phyloP scores from a whole-genome alignment of 2,888 invertebrate species.

The Pristionchus japonicus region DNA sequence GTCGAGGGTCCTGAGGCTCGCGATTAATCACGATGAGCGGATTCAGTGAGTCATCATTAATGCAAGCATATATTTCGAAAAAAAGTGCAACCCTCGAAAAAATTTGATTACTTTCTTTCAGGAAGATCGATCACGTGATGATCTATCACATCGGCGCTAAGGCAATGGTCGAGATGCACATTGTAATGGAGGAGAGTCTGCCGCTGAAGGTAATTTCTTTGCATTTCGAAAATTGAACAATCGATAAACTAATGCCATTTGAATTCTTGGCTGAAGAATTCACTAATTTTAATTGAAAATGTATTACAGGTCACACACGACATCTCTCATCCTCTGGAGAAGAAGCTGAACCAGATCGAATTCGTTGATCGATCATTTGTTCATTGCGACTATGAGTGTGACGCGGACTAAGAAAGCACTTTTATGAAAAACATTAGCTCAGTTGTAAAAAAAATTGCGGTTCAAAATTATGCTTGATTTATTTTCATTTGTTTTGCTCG shows the following conservation, averaged over 20 bases:
- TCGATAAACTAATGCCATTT: no score
- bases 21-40: constrained; percentile 70
- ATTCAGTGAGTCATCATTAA: constrained; percentile 60
- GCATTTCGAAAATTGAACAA: not conserved
- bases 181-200: constrained; percentile 77
- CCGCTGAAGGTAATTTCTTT: constrained; percentile 72
- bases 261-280: no score
- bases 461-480: no score
- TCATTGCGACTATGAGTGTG: constrained; percentile 68
- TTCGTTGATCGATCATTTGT: constrained; percentile 70
- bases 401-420: not conserved
- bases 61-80: no score
- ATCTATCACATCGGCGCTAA: constrained; percentile 78
- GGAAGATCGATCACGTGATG: constrained; percentile 77
- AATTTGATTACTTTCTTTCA: no score
- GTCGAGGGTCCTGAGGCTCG: constrained; percentile 69
- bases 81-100: no score
- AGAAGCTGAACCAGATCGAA: constrained; percentile 75
- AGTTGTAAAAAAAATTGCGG: no score
- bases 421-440: not conserved
- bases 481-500: no score
- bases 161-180: constrained; percentile 74
- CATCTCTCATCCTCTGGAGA: constrained; percentile 75
- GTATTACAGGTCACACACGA: constrained; percentile 76
- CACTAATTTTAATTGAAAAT: no score